These are phyloP conservation scores for Phalacrocorax pelagicus DNA, from an alignment of 2,113 vertebrate species.

Conservation along the genomic window DNA sequence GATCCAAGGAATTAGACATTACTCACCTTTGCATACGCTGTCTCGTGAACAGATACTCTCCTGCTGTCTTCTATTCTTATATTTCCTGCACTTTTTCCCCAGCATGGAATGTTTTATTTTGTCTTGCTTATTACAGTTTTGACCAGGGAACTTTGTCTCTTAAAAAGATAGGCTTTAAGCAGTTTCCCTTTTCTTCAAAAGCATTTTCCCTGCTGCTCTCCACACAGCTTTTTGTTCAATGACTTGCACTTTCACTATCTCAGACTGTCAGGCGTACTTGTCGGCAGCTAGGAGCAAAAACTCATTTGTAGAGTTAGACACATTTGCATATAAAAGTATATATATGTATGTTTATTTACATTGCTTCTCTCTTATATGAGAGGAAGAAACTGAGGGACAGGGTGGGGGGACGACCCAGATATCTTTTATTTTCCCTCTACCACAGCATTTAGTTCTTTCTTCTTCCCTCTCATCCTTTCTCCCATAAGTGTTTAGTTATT, in stretches of 20 bases:
- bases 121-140: slow-evolving; percentile 19
- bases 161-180: neutral
- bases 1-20: slow-evolving; percentile 51
- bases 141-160: neutral
- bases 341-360: neutral
- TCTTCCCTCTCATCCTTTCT: neutral
- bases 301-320: slow-evolving; percentile 30
- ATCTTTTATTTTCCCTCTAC: neutral
- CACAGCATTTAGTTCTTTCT: neutral
- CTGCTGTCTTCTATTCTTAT: neutral
- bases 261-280: slow-evolving; percentile 14
- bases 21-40: slow-evolving; percentile 40
- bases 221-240: slow-evolving; percentile 29
- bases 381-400: neutral
- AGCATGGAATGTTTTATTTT: slow-evolving; percentile 19
- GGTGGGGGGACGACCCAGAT: neutral
- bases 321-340: slow-evolving; percentile 44
- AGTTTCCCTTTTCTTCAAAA: slow-evolving; percentile 6
- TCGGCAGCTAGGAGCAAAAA: slow-evolving; percentile 4
- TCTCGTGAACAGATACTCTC: slow-evolving; percentile 3
- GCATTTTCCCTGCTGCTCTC: slow-evolving; percentile 7
- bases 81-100: slow-evolving; percentile 20
- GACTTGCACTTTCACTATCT: slow-evolving; percentile 69
- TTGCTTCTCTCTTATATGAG: neutral
- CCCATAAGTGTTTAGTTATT: neutral